phyloP scores from a whole-genome alignment of 2,113 vertebrate species.

The Sylvietta virens region DNA sequence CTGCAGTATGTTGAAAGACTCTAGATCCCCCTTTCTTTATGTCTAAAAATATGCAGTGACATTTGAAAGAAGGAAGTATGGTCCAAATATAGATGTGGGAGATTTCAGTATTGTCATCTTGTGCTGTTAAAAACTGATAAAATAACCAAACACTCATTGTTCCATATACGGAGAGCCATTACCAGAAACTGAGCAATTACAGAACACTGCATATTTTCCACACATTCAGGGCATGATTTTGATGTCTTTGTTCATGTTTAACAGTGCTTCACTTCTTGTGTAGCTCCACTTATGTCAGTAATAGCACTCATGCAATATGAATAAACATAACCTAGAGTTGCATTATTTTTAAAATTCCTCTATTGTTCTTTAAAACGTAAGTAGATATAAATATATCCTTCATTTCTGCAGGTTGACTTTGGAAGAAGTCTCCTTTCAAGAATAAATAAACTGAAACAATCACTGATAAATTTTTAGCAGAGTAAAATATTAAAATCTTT shows the following conservation, averaged over 20 bases:
- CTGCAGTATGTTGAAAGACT: constrained; percentile 32
- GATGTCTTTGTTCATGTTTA: neutral
- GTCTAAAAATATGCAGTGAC: constrained; percentile 38
- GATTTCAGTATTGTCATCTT: constrained; percentile 57
- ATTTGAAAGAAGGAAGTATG: constrained; percentile 65
- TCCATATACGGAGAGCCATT: neutral
- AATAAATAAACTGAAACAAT: neutral
- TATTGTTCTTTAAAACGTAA: neutral
- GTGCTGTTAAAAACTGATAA: neutral
- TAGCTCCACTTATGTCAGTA: neutral
- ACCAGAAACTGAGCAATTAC: neutral
- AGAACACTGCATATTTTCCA: neutral
- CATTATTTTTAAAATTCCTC: neutral
- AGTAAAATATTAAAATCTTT: neutral
- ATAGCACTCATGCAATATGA: neutral
- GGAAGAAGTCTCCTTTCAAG: neutral
- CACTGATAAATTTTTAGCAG: neutral
- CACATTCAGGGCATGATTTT: neutral
- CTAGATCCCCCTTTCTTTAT: constrained; percentile 8
- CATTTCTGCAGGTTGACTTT: neutral
- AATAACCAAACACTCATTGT: neutral
- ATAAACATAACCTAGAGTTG: neutral
- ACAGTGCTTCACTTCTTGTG: neutral
- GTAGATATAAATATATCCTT: neutral
- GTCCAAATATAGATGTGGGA: constrained; percentile 41